These are phyloP conservation scores for Branchipolynoe longqiensis DNA, from an alignment of 2,888 invertebrate species.

Conservation along the genomic window DNA sequence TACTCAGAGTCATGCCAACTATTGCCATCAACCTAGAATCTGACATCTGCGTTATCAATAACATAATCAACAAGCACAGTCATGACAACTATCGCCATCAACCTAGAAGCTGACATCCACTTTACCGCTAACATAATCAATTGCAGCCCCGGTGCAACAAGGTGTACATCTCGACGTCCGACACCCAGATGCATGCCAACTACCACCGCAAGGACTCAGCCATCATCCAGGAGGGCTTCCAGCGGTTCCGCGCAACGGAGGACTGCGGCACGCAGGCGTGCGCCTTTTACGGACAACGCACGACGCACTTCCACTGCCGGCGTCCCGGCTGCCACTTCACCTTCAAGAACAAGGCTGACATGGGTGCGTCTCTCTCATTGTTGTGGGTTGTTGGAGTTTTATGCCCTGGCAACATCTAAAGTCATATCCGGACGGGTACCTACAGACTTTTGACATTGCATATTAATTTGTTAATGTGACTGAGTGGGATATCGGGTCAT, in stretches of 20 bases:
- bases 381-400: too few species aligned
- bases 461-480: too few species aligned
- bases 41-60: too few species aligned
- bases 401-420: too few species aligned
- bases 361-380: constrained; percentile 91
- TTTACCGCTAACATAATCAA: constrained; percentile 44
- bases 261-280: constrained; percentile 95
- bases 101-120: not conserved
- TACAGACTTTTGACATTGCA: too few species aligned
- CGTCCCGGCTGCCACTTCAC: constrained; percentile 95
- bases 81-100: too few species aligned
- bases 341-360: constrained; percentile 99
- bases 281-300: constrained; percentile 95
- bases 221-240: constrained; percentile 98
- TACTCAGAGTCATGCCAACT: constrained; percentile 99
- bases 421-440: too few species aligned
- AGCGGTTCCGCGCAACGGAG: constrained; percentile 96
- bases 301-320: constrained; percentile 98
- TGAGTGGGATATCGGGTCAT: too few species aligned
- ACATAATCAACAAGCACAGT: too few species aligned
- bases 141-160: constrained; percentile 86
- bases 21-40: too few species aligned
- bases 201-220: constrained; percentile 98
- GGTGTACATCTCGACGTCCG: constrained; percentile 98
- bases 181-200: constrained; percentile 99